phyloP scores from a whole-genome alignment of 2,797 vertebrate genomes.

The Yasuhikotakia modesta region DNA sequence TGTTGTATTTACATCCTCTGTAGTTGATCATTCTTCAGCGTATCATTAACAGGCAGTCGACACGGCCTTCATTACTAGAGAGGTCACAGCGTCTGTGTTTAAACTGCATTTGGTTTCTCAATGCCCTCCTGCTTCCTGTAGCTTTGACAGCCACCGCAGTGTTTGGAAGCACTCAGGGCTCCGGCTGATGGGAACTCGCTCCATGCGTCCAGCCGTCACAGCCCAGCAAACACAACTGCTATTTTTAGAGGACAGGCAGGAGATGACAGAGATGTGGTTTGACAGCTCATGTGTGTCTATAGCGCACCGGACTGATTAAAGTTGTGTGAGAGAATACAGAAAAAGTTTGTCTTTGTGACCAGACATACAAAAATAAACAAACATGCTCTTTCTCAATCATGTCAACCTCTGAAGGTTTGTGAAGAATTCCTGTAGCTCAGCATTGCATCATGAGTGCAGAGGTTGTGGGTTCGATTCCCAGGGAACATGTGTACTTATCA shows the following conservation, averaged over 20 bases:
- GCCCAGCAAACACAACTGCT: slow-evolving; percentile 55
- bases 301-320: not conserved
- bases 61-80: slow-evolving; percentile 52
- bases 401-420: no score
- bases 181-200: slow-evolving; percentile 77
- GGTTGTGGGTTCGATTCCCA: no score
- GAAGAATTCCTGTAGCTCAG: no score
- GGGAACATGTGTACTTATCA: no score
- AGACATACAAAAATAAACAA: no score
- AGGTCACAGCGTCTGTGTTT: slow-evolving; percentile 51
- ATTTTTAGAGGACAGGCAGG: slow-evolving; percentile 60
- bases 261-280: slow-evolving; percentile 8
- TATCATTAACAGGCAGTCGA: slow-evolving; percentile 45
- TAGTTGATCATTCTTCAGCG: slow-evolving; percentile 45
- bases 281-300: slow-evolving; percentile 7
- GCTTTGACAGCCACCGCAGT: slow-evolving; percentile 75
- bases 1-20: no score
- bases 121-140: slow-evolving; percentile 50
- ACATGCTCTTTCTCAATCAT: no score
- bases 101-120: slow-evolving; percentile 47
- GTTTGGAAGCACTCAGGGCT: slow-evolving; percentile 71
- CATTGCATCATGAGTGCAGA: no score
- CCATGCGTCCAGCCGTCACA: slow-evolving; percentile 75
- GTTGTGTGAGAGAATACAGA: not conserved
- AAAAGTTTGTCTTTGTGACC: not conserved